Base-by-base conservation (phyloP, 2,888 invertebrate genomes). In the Tholera decimalis region DNA sequence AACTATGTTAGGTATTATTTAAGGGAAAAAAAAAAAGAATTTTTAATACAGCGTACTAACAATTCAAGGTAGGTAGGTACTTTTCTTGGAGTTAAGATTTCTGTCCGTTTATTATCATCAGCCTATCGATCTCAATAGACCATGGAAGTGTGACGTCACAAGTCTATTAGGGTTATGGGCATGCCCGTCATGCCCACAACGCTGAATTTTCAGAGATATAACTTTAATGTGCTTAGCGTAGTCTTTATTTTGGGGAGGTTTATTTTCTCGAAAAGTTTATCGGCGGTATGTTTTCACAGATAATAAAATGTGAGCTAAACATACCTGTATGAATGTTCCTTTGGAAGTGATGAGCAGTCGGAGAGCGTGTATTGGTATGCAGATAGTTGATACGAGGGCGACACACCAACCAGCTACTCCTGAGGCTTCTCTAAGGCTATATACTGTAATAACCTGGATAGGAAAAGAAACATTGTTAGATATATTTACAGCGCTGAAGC, bases 361-460 rank as follows among this genome's bases (percentile, higher is more conserved):
- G 5, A 95, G 83, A 0, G 89, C 92, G 62, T 94, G 84, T 7
- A 94, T 72, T 0, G 98, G 99, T 80, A 99, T 98, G 83, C 97
- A 97, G 0, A 97, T 87, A 73, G 98, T 97, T 0, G 98, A 98
- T 3, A 95, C 79, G 1, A 96, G 87, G 51, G 97, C 97, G 2
- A 97, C 96, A 44, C 92, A 84, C 98, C 98, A 98, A 4, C 94
- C 95, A 0, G 85, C 97, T 96, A 55, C 95, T 28, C 76, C 88
- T 94, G 94, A 46, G 93, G 97, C 97, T 96, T 79, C 93, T 79
- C 13, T 97, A 96, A 96, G 96, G 95, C 79, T 85, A 83, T 87
- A 96, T 81, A 67, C 90, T 89, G 86, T 96, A 95, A 98, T 97
- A 41, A 97, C 94, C 97, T 98, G 88, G 18, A 95, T 91, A 46